Percentiles rank a stretch among this genome's conserved stretches.
Conservation (phyloP, 53 echinoderm and acorn worm species). For the Echinometra lucunter region DNA sequence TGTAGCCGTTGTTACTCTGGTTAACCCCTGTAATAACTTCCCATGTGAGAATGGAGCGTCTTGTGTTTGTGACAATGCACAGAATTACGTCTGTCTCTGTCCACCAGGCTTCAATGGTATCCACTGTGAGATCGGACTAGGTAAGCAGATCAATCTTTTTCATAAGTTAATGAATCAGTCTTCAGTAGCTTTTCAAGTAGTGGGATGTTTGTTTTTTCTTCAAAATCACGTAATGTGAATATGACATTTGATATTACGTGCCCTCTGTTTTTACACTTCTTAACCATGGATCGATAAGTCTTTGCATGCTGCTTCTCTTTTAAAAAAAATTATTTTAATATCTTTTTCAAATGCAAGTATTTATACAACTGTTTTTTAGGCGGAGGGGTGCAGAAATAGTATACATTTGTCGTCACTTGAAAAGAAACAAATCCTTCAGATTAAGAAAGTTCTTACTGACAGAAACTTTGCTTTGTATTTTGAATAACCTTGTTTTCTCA, state of each 20-base stretch:
- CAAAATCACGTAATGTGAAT: no score
- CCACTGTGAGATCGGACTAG: slow-evolving; percentile 75
- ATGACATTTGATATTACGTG: no score
- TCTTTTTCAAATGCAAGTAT: no score
- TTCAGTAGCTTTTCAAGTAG: neutral
- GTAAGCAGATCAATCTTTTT: slow-evolving; percentile 12
- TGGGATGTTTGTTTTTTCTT: neutral
- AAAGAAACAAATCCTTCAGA: no score
- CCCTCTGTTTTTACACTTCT: no score
- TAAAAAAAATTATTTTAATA: no score
- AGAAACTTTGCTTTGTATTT: neutral
- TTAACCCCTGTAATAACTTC: slow-evolving; percentile 91
- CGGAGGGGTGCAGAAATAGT: no score
- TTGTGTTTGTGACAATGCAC: slow-evolving; percentile 75
- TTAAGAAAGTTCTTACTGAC: neutral
- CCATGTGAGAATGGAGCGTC: slow-evolving; percentile 93
- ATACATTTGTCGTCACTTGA: no score
- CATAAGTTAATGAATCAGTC: neutral
- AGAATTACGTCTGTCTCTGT: slow-evolving; percentile 87
- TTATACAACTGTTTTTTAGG: no score
- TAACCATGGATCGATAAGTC: no score
- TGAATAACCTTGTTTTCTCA: neutral
- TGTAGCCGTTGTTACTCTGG: slow-evolving; percentile 71
- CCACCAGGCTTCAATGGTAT: slow-evolving; percentile 82
- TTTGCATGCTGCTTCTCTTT: no score